Conservation (phyloP, 2,113 vertebrate species). For the Chaenocephalus aceratus region DNA sequence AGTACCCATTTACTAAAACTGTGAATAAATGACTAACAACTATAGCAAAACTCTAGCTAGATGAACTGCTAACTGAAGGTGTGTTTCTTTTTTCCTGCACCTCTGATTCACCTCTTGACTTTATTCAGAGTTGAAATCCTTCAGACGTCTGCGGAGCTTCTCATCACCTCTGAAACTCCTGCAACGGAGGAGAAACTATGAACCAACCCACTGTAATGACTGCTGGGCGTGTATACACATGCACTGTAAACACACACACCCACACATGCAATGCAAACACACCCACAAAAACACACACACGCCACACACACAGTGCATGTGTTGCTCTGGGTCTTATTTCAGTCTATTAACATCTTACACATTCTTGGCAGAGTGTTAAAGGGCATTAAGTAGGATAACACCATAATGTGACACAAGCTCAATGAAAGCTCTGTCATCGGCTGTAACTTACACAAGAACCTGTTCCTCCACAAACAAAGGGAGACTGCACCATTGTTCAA, state of each 20-base stretch:
- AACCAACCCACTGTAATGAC: constrained; percentile 17
- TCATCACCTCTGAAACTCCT: constrained; percentile 29
- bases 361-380: constrained; percentile 43
- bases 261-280: background rate
- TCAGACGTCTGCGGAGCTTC: background rate
- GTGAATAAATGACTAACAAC: too few relatives aligned
- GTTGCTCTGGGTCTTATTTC: constrained; percentile 43
- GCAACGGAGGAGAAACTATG: constrained; percentile 30
- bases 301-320: too few relatives aligned
- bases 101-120: constrained; percentile 1
- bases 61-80: too few relatives aligned
- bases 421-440: constrained; percentile 21
- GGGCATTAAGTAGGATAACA: constrained; percentile 48
- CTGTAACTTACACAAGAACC: constrained; percentile 48
- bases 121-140: background rate
- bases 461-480: constrained; percentile 50
- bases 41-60: too few relatives aligned
- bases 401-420: constrained; percentile 37
- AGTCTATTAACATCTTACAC: constrained; percentile 48
- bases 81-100: background rate
- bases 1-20: too few relatives aligned
- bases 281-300: background rate
- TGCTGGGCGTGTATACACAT: background rate
- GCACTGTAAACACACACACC: background rate
- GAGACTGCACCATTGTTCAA: constrained; percentile 39